phyloP scores from a whole-genome alignment of 2,113 vertebrate species.

The Amia ocellicauda region DNA sequence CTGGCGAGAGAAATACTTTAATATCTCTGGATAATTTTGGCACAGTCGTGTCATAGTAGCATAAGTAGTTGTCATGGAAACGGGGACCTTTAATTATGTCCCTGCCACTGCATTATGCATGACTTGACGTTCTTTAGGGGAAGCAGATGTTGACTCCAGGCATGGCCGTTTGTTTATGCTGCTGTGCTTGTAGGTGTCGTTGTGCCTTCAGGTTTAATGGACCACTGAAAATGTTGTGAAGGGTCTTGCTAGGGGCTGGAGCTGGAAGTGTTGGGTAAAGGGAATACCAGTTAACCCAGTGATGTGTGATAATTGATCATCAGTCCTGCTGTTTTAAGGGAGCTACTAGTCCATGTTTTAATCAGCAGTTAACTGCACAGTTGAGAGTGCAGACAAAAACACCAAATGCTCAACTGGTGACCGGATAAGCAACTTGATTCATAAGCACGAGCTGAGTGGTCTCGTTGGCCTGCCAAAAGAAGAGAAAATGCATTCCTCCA shows the following conservation, averaged over 20 bases:
- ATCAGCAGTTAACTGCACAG: conserved; percentile 32
- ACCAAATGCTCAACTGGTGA: conserved; percentile 4
- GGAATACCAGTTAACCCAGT: conserved; percentile 53
- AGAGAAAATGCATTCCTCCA: background rate
- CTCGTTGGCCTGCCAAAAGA: background rate
- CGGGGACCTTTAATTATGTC: conserved; percentile 38
- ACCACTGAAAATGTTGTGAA: conserved; percentile 17
- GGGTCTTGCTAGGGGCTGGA: conserved; percentile 19
- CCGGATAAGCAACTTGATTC: background rate
- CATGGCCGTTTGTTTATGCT: conserved; percentile 45
- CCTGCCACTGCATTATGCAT: conserved; percentile 62
- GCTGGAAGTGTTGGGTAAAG: conserved; percentile 23
- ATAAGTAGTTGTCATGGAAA: conserved; percentile 47
- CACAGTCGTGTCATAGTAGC: background rate
- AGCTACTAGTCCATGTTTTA: conserved; percentile 56
- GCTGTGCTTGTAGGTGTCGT: conserved; percentile 53
- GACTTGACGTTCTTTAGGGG: conserved; percentile 55
- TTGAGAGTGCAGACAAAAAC: background rate
- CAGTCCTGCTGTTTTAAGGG: conserved; percentile 63
- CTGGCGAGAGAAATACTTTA: no score
- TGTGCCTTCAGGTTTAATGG: conserved; percentile 55
- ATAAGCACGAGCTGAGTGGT: background rate
- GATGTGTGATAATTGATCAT: conserved; percentile 79
- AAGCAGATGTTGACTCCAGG: conserved; percentile 72
- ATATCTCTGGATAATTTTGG: background rate